Percentiles rank a stretch among this genome's conserved stretches.
phyloP scores from a whole-genome alignment of 2,888 invertebrate species.

The Plebejus melissa region DNA sequence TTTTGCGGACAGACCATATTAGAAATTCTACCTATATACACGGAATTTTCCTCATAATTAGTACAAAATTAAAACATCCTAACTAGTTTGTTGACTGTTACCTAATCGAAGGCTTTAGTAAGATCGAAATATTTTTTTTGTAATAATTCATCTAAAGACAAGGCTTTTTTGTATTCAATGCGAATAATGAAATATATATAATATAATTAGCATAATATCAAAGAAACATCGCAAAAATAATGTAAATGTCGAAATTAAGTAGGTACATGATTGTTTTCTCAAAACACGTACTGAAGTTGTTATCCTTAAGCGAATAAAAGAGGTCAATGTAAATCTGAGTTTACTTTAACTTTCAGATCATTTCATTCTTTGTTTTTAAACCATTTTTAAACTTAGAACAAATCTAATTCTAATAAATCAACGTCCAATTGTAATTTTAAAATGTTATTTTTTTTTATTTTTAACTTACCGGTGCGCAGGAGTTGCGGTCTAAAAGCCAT shows the following conservation, averaged over 20 bases:
- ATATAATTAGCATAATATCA: not conserved
- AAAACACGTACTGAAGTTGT: constrained; percentile 3
- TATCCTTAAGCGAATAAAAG: not conserved
- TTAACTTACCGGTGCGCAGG: constrained; percentile 64
- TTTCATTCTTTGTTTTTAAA: not conserved
- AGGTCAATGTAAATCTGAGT: not conserved
- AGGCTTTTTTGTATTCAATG: not conserved
- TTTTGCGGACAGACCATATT: not conserved
- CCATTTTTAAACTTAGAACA: not conserved
- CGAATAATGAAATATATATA: not conserved
- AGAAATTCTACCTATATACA: not conserved
- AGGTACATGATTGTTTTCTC: not conserved
- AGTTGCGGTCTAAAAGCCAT: constrained; percentile 70
- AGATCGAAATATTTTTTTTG: not conserved
- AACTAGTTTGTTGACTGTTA: not conserved
- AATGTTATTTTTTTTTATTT: not conserved
- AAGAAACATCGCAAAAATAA: not conserved
- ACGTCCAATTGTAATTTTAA: not conserved
- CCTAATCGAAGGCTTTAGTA: not conserved
- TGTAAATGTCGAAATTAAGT: not conserved
- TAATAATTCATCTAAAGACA: not conserved
- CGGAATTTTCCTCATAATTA: not conserved
- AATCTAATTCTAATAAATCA: not conserved
- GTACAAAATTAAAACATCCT: not conserved
- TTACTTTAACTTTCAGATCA: not conserved